phyloP scores from a whole-genome alignment of 2,888 invertebrate species.

The Agrochola litura region DNA sequence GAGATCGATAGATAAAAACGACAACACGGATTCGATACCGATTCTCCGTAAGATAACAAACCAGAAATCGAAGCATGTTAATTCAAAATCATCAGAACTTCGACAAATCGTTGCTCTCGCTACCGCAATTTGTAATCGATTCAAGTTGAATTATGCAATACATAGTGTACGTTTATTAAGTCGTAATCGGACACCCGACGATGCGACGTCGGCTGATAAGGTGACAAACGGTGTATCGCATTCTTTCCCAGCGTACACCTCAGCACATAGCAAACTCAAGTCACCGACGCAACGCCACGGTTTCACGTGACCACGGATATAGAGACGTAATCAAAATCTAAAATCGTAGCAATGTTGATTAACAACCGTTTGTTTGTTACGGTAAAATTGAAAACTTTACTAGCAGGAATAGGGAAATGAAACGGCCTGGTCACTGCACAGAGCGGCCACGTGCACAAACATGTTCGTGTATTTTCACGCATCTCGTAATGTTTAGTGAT shows the following conservation, averaged over 20 bases:
- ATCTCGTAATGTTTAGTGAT: slow-evolving; percentile 23
- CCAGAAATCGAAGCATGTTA: slow-evolving; percentile 15
- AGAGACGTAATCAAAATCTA: slow-evolving; percentile 69
- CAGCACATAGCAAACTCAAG: slow-evolving; percentile 59
- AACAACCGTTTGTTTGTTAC: slow-evolving; percentile 71
- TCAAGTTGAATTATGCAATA: slow-evolving; percentile 57
- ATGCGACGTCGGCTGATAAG: slow-evolving; percentile 63
- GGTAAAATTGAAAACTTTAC: slow-evolving; percentile 68
- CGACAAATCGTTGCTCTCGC: slow-evolving; percentile 9
- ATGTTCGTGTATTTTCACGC: slow-evolving; percentile 42
- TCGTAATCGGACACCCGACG: slow-evolving; percentile 63
- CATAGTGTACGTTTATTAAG: slow-evolving; percentile 48
- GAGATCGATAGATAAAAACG: slow-evolving; percentile 38
- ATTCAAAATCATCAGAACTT: slow-evolving; percentile 25
- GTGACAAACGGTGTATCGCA: slow-evolving; percentile 70
- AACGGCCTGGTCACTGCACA: slow-evolving; percentile 43
- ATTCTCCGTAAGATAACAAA: slow-evolving; percentile 30
- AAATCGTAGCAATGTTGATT: slow-evolving; percentile 71
- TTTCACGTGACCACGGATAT: slow-evolving; percentile 65
- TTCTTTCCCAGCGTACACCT: slow-evolving; percentile 73
- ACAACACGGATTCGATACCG: slow-evolving; percentile 26
- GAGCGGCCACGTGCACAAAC: slow-evolving; percentile 64
- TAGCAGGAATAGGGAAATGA: slow-evolving; percentile 66
- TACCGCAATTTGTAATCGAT: slow-evolving; percentile 40
- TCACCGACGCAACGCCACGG: slow-evolving; percentile 29